These are phyloP conservation scores for Dryocosmus kuriphilus DNA, from an alignment of 2,888 invertebrate species.

Conservation along the genomic window DNA sequence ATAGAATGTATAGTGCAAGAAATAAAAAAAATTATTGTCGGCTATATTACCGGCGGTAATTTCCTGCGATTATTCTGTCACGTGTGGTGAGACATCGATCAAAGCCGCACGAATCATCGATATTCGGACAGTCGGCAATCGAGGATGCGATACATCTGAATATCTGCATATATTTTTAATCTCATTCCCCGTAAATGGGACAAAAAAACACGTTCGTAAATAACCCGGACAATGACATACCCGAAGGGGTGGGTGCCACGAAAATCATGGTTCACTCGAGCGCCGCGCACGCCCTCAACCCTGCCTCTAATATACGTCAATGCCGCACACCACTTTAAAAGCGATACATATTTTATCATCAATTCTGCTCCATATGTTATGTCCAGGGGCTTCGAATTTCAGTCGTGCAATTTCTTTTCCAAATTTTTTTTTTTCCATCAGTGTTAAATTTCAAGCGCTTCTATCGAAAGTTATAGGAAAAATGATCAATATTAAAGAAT, in stretches of 20 bases:
- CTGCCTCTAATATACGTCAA: slow-evolving; percentile 44
- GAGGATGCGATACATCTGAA: slow-evolving; percentile 44
- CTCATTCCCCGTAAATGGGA: slow-evolving; percentile 41
- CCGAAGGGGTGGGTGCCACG: slow-evolving; percentile 47
- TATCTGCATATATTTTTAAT: slow-evolving; percentile 53
- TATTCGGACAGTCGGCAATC: slow-evolving; percentile 45
- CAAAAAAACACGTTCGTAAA: slow-evolving; percentile 47
- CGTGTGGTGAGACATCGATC: slow-evolving; percentile 51
- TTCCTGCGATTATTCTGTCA: slow-evolving; percentile 46
- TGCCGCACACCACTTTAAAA: slow-evolving; percentile 65
- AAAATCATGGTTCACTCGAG: slow-evolving; percentile 49
- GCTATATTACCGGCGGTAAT: background rate
- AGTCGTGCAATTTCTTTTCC: slow-evolving; percentile 3
- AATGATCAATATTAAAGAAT: slow-evolving; percentile 12
- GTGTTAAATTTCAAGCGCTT: background rate
- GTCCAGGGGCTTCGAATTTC: background rate
- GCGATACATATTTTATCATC: slow-evolving; percentile 69
- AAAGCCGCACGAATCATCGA: slow-evolving; percentile 26
- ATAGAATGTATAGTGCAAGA: too few species aligned
- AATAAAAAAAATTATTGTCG: background rate
- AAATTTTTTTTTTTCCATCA: background rate
- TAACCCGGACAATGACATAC: slow-evolving; percentile 52
- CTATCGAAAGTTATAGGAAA: background rate
- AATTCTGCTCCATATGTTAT: background rate
- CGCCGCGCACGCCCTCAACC: slow-evolving; percentile 47